Conservation (phyloP, 2,113 vertebrate genomes). For the Chiloscyllium plagiosum region DNA sequence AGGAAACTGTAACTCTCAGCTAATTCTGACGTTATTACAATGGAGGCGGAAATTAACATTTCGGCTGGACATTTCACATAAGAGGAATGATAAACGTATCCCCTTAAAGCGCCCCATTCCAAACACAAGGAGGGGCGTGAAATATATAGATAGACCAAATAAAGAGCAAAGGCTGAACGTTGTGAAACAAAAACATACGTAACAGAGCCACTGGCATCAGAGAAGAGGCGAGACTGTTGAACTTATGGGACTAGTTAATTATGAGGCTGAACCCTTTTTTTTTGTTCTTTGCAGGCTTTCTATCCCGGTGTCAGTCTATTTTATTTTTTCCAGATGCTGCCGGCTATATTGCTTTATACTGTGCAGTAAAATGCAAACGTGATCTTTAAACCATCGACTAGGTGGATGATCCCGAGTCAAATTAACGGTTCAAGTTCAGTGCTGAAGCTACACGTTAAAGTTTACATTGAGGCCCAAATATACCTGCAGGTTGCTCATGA, state of each 20-base stretch:
- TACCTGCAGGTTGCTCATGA: neutral
- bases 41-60: conserved; percentile 17
- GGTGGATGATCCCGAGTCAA: neutral
- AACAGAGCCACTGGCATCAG: neutral
- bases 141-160: neutral
- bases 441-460: neutral
- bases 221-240: neutral
- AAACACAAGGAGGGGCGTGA: neutral
- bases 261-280: neutral
- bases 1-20: neutral
- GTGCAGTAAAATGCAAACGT: neutral
- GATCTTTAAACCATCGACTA: neutral
- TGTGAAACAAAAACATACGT: neutral
- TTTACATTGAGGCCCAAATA: neutral
- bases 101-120: neutral
- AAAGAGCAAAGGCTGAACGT: neutral
- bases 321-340: neutral
- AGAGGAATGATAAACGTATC: neutral
- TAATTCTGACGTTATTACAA: conserved; percentile 10
- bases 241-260: neutral
- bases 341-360: neutral
- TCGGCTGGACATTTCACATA: neutral
- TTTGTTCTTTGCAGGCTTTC: neutral
- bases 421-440: neutral
- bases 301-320: neutral